Conservation (phyloP, 2,113 vertebrate genomes). For the Connochaetes taurinus region DNA sequence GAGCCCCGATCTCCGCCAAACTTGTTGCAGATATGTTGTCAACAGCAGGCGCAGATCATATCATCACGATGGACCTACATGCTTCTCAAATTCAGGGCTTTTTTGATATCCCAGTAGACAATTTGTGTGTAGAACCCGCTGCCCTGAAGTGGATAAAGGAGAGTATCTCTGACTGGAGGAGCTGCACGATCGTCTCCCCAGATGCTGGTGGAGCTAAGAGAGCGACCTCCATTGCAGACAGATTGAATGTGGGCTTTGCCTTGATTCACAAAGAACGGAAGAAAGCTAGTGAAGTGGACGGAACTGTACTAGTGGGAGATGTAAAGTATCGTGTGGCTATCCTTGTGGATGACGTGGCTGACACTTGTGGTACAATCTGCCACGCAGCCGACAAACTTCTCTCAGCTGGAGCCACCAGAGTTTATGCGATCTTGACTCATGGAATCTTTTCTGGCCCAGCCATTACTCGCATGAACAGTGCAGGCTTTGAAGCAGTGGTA, state of each 20-base stretch:
- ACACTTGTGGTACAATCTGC: slow-evolving; percentile 94
- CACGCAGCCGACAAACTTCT: slow-evolving; percentile 93
- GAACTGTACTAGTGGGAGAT: slow-evolving; percentile 94
- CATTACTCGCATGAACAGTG: slow-evolving; percentile 91
- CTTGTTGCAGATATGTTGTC: slow-evolving; percentile 97
- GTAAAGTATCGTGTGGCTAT: slow-evolving; percentile 94
- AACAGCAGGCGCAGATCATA: slow-evolving; percentile 93
- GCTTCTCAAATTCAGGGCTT: slow-evolving; percentile 98
- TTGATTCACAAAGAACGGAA: slow-evolving; percentile 96
- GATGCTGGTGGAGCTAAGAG: slow-evolving; percentile 86
- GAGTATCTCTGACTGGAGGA: slow-evolving; percentile 94
- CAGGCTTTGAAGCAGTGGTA: slow-evolving; percentile 95
- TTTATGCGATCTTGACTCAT: slow-evolving; percentile 93
- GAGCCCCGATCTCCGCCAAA: slow-evolving; percentile 95
- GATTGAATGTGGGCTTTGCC: slow-evolving; percentile 95
- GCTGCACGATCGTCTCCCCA: slow-evolving; percentile 82
- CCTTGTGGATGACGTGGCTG: slow-evolving; percentile 95
- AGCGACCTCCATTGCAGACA: slow-evolving; percentile 93
- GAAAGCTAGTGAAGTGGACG: slow-evolving; percentile 94
- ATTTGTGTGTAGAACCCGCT: slow-evolving; percentile 93
- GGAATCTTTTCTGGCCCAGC: slow-evolving; percentile 95
- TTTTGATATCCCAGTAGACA: slow-evolving; percentile 96
- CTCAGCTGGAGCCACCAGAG: slow-evolving; percentile 94
- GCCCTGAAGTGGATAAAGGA: slow-evolving; percentile 95
- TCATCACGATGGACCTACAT: slow-evolving; percentile 97